These are phyloP conservation scores for Dorcus hopei DNA, from an alignment of 2,888 invertebrate genomes.

Conservation along the genomic window DNA sequence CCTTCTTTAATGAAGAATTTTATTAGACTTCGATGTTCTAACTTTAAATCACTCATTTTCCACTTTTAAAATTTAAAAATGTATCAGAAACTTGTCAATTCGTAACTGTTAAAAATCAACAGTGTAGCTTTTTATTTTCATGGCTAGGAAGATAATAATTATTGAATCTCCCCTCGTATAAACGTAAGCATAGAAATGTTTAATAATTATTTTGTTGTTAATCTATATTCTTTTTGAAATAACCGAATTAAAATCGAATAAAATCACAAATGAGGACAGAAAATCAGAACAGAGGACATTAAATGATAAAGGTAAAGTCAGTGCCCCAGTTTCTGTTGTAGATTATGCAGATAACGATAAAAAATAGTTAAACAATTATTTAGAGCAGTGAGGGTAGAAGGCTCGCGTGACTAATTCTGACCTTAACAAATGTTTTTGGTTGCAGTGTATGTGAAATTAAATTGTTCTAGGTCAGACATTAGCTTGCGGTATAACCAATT, in stretches of 20 bases:
- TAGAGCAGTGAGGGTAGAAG: neutral
- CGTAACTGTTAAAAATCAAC: no score
- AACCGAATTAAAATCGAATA: neutral
- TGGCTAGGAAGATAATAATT: no score
- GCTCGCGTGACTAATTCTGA: constrained; percentile 1
- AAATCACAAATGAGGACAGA: neutral
- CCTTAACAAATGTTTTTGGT: neutral
- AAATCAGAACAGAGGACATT: neutral
- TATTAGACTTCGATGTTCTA: no score
- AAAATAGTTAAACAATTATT: constrained; percentile 1
- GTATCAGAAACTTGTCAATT: no score
- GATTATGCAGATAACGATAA: constrained; percentile 1
- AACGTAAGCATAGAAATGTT: no score
- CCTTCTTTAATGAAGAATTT: no score
- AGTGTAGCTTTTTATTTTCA: no score
- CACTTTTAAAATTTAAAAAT: no score
- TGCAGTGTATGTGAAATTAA: constrained; percentile 50
- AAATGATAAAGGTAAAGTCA: neutral
- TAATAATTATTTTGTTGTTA: no score
- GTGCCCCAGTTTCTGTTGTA: neutral
- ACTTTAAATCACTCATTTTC: no score
- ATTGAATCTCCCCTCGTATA: no score
- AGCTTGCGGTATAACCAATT: constrained; percentile 12
- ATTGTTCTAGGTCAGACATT: constrained; percentile 25
- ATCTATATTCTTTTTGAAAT: neutral